Evolutionary conservation across 2,888 invertebrate species (phyloP), one percentile per base, ranked within the genome.

Genomic region (Uropetala carovei): DNA sequence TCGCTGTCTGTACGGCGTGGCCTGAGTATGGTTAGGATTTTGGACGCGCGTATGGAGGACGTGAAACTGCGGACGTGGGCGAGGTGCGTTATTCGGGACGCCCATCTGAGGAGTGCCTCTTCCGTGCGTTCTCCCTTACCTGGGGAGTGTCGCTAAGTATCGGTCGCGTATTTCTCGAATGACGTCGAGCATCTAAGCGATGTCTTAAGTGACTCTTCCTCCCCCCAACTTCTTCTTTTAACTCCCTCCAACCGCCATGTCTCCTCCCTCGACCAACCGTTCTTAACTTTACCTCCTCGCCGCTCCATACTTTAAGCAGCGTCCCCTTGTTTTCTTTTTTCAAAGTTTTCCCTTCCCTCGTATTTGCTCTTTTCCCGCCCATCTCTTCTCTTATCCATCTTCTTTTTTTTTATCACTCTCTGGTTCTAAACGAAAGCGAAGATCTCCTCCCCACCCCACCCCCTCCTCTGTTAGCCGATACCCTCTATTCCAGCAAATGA

Each of bases 371-470:
- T 68, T 10, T 68, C 1, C 68, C 68, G 18, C 68, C 68, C 68
- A 68, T 68, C 68, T 68, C 68, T 68, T 22, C 68, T 68, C 68
- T 68, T 68, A 68, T 68, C 68, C 75, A 22, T 27, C 75, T 27
- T 75, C n/a, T 10, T 75, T n/a, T 27, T 75, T 75, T 75, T 75
- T 22, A 75, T 27, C 75, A 27, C 43, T 43, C 43, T 43, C 75
- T 2, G 75, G 27, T 27, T 13, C 27, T 75, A 27, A 75, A 75
- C 22, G 75, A 75, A 75, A 27, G 75, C 11, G 43, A 43, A 43
- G 75, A 27, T 75, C 75, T 27, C 43, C 43, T 5, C 43, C 43
- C 43, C 43, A 1, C 43, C 43, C 5, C 43, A 43, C 43, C 5
- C 5, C 5, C 43, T 43, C 75, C 18, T 75, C 16, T 27, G 75